Evolutionary conservation across 1,140 invertebrate species (phyloP), one percentile per base, ranked within the genome.

Genomic region (Drosophila funebris): DNA sequence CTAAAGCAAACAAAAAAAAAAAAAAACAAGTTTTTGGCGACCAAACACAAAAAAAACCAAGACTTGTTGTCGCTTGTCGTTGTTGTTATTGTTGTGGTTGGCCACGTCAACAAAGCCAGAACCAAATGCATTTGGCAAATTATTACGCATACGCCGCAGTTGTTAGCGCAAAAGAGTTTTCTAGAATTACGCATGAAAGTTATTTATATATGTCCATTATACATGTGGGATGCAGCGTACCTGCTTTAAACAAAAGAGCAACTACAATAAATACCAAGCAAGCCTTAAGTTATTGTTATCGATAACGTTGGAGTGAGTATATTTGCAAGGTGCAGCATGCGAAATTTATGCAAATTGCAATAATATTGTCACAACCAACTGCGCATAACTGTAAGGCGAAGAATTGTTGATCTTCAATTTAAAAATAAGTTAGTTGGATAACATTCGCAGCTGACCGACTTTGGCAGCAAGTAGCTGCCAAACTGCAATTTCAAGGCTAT

Each of bases 101-200:
- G 43, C 41, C 54, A 52, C 64, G 56, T 69, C 66, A 69, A 61
- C 18, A n/a, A 5, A 22, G 48, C 16, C 52, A 31, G 24, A 31
- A 24, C 2, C 31, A 31, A 58, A 67, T 46, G 44, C 24, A 61
- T 52, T 50, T 61, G 44, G n/a, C 39, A 1, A 31, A 31, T 54
- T 46, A 71, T 71, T 64, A 71, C 68, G 54, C 60, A 71, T 71
- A 71, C 68, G 68, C 48, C 60, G 29, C 14, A 44, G 14, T 36
- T 48, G 33, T 14, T 43, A 20, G 29, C 29, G 44, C 43, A 43
- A 29, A 16, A 22, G 4, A 13, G 43, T 18, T 54, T 36, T 29
- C 43, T 29, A 37, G 43, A 58, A 27, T 37, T 16, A n/a, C 2
- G 4, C 8, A 3, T 20, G 41, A 43, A 57, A 27, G 37, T 41